Evolutionary conservation across 2,888 invertebrate genomes (phyloP).

Genomic region (Drosophila lutescens): DNA sequence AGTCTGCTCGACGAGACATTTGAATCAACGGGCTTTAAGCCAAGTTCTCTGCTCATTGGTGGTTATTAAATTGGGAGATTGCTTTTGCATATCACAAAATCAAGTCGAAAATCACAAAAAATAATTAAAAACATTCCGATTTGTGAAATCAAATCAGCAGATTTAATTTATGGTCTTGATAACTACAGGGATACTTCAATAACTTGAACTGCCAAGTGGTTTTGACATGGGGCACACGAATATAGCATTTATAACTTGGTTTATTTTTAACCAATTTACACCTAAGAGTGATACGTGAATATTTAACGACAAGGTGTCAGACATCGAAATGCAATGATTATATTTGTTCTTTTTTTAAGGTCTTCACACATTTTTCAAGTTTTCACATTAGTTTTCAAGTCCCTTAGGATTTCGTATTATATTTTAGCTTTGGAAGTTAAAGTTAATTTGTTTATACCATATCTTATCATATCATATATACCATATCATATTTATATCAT

Average conservation of each 20-base stretch:
- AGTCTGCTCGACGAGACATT: conserved; percentile 26
- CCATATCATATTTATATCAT: no score
- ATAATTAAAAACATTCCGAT: conserved; percentile 23
- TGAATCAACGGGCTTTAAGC: conserved; percentile 21
- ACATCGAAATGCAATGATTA: neutral
- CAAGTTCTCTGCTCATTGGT: conserved; percentile 12
- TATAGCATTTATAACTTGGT: neutral
- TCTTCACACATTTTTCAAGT: neutral
- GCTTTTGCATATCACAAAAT: conserved; percentile 13
- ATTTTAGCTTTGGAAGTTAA: no score
- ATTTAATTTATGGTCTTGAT: conserved; percentile 10
- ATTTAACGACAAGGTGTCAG: neutral
- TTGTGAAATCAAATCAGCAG: conserved; percentile 26
- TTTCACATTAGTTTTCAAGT: no score
- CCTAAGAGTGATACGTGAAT: neutral
- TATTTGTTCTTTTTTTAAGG: neutral
- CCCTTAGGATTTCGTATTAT: no score
- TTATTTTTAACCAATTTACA: neutral
- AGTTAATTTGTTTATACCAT: no score
- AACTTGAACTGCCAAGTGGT: neutral
- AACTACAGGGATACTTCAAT: neutral
- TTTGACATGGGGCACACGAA: neutral
- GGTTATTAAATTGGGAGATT: conserved; percentile 28
- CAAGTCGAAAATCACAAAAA: conserved; percentile 14
- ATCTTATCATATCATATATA: no score